A percentile compares a stretch with the other conserved stretches of the same genome.
These are phyloP conservation scores for Acrobasis consociella DNA, from an alignment of 2,888 invertebrate species.

Conservation along the genomic window DNA sequence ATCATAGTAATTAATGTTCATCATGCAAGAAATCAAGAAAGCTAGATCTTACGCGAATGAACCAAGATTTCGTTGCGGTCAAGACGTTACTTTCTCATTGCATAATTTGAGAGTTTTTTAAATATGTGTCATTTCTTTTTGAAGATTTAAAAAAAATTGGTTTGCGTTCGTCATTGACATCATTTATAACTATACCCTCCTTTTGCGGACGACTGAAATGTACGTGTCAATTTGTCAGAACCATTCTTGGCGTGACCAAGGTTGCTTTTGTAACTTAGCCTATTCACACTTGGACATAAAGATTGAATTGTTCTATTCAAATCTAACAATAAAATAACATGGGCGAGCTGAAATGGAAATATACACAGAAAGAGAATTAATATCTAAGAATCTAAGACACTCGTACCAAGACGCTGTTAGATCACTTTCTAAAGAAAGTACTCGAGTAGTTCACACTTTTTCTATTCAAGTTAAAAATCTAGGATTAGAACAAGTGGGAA, in stretches of 20 bases:
- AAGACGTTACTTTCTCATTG: too few relatives aligned
- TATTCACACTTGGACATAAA: conserved; percentile 25
- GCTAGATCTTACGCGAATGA: too few relatives aligned
- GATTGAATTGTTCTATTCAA: conserved; percentile 24
- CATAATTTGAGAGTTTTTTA: too few relatives aligned
- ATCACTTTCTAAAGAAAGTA: conserved; percentile 52
- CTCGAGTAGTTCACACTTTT: conserved; percentile 52
- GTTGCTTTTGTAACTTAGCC: conserved; percentile 34
- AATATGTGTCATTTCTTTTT: neutral
- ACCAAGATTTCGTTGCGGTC: too few relatives aligned
- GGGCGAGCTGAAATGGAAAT: conserved; percentile 46
- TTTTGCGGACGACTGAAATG: conserved; percentile 8
- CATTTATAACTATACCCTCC: conserved; percentile 24
- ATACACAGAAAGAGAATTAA: conserved; percentile 60
- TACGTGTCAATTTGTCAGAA: conserved; percentile 45
- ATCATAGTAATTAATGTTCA: too few relatives aligned
- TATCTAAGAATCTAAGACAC: conserved; percentile 71
- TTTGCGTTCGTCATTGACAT: conserved; percentile 11
- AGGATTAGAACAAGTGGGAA: conserved; percentile 24
- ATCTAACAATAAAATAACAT: conserved; percentile 43
- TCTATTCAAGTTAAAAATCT: conserved; percentile 36
- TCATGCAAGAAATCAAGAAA: too few relatives aligned
- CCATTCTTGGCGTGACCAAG: conserved; percentile 48
- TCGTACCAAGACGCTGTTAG: conserved; percentile 83
- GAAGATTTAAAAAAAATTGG: neutral